Percentiles rank a stretch among this genome's conserved stretches.
Evolutionary conservation across 2,113 vertebrate genomes (phyloP).

Genomic region (Seriola dumerili): DNA sequence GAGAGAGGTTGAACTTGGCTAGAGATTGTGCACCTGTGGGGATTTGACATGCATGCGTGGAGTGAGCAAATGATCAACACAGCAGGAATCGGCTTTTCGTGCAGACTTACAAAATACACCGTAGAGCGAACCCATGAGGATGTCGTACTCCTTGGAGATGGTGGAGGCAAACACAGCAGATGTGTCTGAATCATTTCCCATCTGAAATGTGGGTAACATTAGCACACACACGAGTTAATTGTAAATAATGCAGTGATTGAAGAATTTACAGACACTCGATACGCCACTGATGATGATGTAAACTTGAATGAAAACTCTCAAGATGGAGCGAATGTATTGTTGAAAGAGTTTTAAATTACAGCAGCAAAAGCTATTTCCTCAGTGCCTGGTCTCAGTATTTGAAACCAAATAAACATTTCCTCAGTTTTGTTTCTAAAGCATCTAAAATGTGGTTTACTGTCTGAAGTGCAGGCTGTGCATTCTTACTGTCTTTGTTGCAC

Average conservation of each 20-base stretch:
- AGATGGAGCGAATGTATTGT: not conserved
- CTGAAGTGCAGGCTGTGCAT: not conserved
- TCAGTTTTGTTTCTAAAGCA: constrained; percentile 5
- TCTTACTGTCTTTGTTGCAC: not conserved
- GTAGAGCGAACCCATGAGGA: constrained; percentile 88
- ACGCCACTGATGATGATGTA: not conserved
- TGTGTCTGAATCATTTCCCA: constrained; percentile 85
- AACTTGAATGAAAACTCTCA: not conserved
- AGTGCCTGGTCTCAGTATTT: not conserved
- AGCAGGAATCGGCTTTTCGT: not conserved
- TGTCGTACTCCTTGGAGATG: constrained; percentile 85
- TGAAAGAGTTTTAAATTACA: not conserved
- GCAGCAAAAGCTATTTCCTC: not conserved
- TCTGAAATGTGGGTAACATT: constrained; percentile 72
- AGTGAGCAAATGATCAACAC: not conserved
- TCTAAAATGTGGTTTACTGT: not conserved
- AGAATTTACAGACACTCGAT: not conserved
- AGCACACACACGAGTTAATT: not conserved
- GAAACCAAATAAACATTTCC: not conserved
- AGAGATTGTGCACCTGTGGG: not conserved
- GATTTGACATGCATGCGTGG: not conserved
- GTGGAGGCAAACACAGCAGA: constrained; percentile 82
- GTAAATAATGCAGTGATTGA: not conserved
- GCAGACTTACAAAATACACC: constrained; percentile 85
- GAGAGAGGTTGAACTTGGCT: not conserved